Evolutionary conservation across 2,888 invertebrate genomes (phyloP), one percentile per base, ranked within the genome.

Genomic region (Cataglyphis livida): DNA sequence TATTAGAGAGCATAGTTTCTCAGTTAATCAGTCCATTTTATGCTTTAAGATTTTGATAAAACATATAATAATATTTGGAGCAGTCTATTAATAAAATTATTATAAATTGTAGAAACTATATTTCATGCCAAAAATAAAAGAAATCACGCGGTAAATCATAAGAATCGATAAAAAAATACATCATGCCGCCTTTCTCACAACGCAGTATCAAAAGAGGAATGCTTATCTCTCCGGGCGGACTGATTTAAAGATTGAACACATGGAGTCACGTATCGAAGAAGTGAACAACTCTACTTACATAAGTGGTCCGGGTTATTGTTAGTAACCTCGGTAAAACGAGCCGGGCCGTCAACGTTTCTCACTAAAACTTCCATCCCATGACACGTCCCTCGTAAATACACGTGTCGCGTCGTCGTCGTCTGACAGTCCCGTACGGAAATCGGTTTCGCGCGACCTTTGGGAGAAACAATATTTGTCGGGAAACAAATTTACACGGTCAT

Each of bases 211-310:
- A 38, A 15, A 70, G 57, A 44, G 76, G 35, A 51, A 64, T 18
- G 41, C 76, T 71, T 83, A 78, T 83, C 57, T 78, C 61, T 74
- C 79, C 48, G 28, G 41, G 44, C 61, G 25, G 83, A 51, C 70
- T 82, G 85, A 82, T 84, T 85, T 84, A 79, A 84, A 85, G 82
- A 84, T 78, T 73, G 41, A 54, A 54, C 59, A 78, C 68, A 66
- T 10, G 41, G 65, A 84, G 84, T 81, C 84, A 81, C 81, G 75
- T 84, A 70, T 32, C 83, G 59, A 76, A 44, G 5, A 68, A 35
- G 65, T 41, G 62, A 66, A 81, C 66, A 83, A 76, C 44, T 79
- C 18, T 48, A 48, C 48, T 6, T 48, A 48, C 48, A 18, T 44
- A 59, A 71, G 59, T 71, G 71, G 25, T 59, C 59, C 78, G 70